phyloP scores from a whole-genome alignment of 2,888 invertebrate genomes.

The Pycnomerus fuliginosus region DNA sequence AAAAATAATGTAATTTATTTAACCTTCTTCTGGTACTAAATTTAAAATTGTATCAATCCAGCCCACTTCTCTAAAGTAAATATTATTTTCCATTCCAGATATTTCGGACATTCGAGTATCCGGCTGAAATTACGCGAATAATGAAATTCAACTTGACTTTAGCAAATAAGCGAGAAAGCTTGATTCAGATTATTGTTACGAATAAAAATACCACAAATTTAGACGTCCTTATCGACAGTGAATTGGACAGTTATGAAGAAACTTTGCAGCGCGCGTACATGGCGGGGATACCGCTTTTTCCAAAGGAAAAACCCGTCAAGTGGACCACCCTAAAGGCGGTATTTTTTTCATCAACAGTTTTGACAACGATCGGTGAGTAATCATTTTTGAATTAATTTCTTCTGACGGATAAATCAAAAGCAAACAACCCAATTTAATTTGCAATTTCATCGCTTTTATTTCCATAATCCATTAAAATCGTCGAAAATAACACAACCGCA shows the following conservation, averaged over 20 bases:
- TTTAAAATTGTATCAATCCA: conserved; percentile 13
- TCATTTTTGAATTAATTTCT: too few species aligned
- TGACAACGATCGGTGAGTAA: conserved; percentile 81
- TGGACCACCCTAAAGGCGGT: conserved; percentile 84
- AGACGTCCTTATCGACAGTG: conserved; percentile 57
- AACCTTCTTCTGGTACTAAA: conserved; percentile 12
- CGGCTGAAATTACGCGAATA: conserved; percentile 71
- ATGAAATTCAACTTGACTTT: conserved; percentile 49
- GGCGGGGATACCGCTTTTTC: conserved; percentile 56
- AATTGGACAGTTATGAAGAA: conserved; percentile 58
- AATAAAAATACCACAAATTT: conserved; percentile 52
- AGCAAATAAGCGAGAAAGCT: conserved; percentile 57
- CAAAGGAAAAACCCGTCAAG: conserved; percentile 53
- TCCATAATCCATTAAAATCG: too few species aligned
- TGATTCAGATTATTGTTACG: conserved; percentile 63
- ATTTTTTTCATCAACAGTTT: conserved; percentile 87
- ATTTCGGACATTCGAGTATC: conserved; percentile 75
- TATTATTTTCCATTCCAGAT: conserved; percentile 57
- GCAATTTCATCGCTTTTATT: too few species aligned
- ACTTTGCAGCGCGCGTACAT: conserved; percentile 72
- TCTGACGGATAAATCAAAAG: too few species aligned
- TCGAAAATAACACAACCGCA: too few species aligned
- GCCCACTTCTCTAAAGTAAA: conserved; percentile 14
- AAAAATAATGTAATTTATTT: conserved; percentile 15
- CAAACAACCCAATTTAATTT: too few species aligned